Percentiles rank a stretch among this genome's conserved stretches.
Conservation (phyloP, 2,888 invertebrate species). For the Geophilus truncorum region DNA sequence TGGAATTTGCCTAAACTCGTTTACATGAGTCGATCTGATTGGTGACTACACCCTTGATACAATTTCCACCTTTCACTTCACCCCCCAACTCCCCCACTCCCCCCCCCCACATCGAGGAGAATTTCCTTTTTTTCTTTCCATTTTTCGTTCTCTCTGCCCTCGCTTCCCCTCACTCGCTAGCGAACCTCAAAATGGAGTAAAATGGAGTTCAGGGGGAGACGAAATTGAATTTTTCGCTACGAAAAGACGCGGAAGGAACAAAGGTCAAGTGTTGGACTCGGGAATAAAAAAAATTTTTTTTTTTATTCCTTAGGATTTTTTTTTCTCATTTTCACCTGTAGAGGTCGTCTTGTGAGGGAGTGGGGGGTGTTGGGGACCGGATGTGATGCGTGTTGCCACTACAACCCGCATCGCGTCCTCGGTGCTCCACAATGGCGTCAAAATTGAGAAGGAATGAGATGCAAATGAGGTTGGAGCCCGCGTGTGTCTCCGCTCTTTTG, state of each 20-base stretch:
- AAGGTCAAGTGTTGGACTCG: constrained; percentile 1
- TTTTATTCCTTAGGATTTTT: too few relatives aligned
- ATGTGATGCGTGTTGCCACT: not conserved
- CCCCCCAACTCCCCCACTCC: too few relatives aligned
- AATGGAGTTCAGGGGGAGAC: too few relatives aligned
- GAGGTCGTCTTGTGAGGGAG: not conserved
- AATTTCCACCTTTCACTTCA: not conserved
- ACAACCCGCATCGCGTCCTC: not conserved
- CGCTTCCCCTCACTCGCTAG: not conserved
- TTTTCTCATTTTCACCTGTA: not conserved
- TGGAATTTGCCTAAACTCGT: not conserved
- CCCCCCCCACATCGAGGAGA: too few relatives aligned
- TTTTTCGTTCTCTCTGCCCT: not conserved
- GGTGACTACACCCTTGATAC: not conserved
- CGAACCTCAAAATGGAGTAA: too few relatives aligned
- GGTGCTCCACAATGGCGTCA: not conserved
- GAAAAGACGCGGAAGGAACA: too few relatives aligned
- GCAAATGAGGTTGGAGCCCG: not conserved
- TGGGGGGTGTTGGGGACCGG: not conserved
- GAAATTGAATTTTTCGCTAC: not conserved
- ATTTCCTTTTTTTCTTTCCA: not conserved
- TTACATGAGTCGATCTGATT: not conserved
- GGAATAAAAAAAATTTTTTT: too few relatives aligned
- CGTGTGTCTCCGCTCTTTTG: not conserved
- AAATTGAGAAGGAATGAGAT: constrained; percentile 2